Evolutionary conservation across 2,113 vertebrate genomes (phyloP), one percentile per base, ranked within the genome.

Genomic region (Sapajus apella): DNA sequence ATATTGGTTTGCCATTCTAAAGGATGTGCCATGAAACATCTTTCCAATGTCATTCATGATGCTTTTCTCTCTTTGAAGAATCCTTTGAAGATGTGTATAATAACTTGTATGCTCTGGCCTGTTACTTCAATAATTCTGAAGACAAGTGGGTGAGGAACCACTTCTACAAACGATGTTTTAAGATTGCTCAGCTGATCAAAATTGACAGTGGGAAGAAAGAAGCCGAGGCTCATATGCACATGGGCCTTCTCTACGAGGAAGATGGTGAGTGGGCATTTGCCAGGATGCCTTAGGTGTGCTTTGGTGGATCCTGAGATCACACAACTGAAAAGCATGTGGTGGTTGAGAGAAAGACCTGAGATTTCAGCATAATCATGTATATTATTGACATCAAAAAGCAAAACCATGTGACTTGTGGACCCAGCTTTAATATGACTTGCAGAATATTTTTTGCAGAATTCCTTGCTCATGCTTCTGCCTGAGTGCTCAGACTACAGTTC

Each of bases 71-170:
- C 72, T 97, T 97, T 95, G 97, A 96, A 98, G 99, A 98, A 55
- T 92, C n/a, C 90, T 98, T 98, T 82, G 98, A 98, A 75, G 98
- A 99, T 7, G 97, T 99, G 8, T 99, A 99, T n/a, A 97, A 98
- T 93, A 99, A 98, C 97, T 98, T 99, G 86, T 97, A 99, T 16
- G 96, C 96, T 58, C 97, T 99, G 98, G 99, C 99, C 79, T 98
- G 96, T 95, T 99, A 96, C 97, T 99, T 99, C 97, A 97, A 66
- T 58, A 98, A 98, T 9, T 30, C 97, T n/a, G 99, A 98, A 84
- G 99, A 99, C 91, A 98, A 98, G 94, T 99, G 99, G 99, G 97
- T 99, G 75, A 98, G 99, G 79, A 95, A 98, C 95, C 98, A 99
- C 95, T 99, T 99, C 70, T 99, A 99, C 52, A 75, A 99, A 92